A percentile compares a stretch with the other conserved stretches of the same genome.
Conservation (phyloP, 2,113 vertebrate species). For the Pandion haliaetus region DNA sequence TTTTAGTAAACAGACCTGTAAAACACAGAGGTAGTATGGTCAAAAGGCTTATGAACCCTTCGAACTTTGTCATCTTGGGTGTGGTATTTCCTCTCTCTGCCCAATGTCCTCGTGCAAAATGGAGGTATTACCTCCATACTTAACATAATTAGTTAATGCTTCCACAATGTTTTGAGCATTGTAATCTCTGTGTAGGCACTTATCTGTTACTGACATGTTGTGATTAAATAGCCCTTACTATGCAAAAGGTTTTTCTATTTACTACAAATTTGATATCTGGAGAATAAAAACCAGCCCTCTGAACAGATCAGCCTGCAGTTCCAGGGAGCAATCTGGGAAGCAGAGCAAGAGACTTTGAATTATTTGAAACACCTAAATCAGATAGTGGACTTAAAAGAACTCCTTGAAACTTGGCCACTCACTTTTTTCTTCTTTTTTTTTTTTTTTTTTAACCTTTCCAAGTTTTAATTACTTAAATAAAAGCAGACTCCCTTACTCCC, state of each 20-base stretch:
- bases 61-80: constrained; percentile 9
- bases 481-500: background rate
- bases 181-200: background rate
- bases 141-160: background rate
- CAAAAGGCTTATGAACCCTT: background rate
- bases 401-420: background rate
- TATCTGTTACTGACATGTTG: constrained; percentile 13
- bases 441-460: background rate
- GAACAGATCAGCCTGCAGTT: background rate
- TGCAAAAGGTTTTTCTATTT: constrained; percentile 14
- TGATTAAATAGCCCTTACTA: background rate
- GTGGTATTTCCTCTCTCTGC: constrained; percentile 30
- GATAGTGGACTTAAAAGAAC: background rate
- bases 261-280: background rate
- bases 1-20: constrained; percentile 53
- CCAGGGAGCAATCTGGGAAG: background rate
- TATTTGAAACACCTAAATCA: background rate
- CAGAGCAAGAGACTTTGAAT: background rate
- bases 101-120: background rate
- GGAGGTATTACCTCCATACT: background rate
- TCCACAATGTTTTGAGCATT: background rate
- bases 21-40: background rate
- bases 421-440: background rate
- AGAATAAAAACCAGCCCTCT: background rate
- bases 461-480: background rate